A percentile compares a stretch with the other conserved stretches of the same genome.
Conservation (phyloP, 2,888 invertebrate species). For the Drosophila acutilabella region DNA sequence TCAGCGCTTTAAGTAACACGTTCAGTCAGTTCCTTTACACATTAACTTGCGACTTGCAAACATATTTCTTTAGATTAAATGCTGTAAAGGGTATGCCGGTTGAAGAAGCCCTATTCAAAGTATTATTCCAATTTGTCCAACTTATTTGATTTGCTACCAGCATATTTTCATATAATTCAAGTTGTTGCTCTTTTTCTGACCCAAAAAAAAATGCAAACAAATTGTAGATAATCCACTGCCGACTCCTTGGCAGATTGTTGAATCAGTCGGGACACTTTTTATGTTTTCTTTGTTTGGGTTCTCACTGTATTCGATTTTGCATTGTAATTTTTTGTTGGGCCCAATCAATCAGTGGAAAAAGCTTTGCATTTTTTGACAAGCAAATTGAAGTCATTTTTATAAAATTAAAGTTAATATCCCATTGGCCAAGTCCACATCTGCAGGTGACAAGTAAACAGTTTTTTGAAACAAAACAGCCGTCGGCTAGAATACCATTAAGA, state of each 20-base stretch:
- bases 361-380: slow-evolving; percentile 40
- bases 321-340: slow-evolving; percentile 37
- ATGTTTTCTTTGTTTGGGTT: slow-evolving; percentile 34
- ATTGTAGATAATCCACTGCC: slow-evolving; percentile 37
- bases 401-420: slow-evolving; percentile 33
- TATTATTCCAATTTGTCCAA: slow-evolving; percentile 16
- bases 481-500: slow-evolving; percentile 32
- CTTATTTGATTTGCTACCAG: slow-evolving; percentile 13
- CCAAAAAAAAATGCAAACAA: slow-evolving; percentile 15
- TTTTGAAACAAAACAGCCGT: slow-evolving; percentile 28
- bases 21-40: not conserved
- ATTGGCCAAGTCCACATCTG: slow-evolving; percentile 5
- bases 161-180: slow-evolving; percentile 8
- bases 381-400: slow-evolving; percentile 36
- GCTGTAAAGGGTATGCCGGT: too few relatives aligned
- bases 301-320: slow-evolving; percentile 19
- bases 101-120: not conserved
- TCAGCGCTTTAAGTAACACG: not conserved
- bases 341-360: slow-evolving; percentile 66
- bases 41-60: not conserved
- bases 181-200: slow-evolving; percentile 7
- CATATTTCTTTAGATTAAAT: not conserved
- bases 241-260: not conserved
- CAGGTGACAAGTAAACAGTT: slow-evolving; percentile 28
- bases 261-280: slow-evolving; percentile 3